Percentiles rank a stretch among this genome's conserved stretches.
Evolutionary conservation across 2,888 invertebrate genomes (phyloP).

Genomic region (Cetonia aurata): DNA sequence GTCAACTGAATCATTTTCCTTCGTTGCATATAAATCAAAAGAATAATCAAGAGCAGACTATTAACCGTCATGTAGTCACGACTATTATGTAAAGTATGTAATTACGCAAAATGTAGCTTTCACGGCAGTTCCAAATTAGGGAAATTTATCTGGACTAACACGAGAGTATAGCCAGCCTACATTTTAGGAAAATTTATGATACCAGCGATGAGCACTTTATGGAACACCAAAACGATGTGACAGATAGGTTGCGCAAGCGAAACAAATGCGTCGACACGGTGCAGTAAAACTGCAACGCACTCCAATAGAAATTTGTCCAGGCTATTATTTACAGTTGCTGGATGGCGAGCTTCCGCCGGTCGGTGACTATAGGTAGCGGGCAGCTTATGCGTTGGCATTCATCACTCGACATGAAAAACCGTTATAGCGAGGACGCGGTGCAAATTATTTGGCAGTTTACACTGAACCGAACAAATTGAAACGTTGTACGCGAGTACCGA

Average conservation of each 20-base stretch:
- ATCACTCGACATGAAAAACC: conserved; percentile 35
- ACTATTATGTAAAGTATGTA: no score
- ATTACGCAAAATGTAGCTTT: no score
- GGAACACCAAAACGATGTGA: conserved; percentile 18
- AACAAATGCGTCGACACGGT: conserved; percentile 32
- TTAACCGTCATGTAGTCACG: no score
- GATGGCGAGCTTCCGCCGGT: neutral
- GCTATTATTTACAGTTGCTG: conserved; percentile 28
- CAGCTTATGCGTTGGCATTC: conserved; percentile 33
- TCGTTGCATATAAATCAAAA: no score
- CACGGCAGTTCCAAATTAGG: neutral
- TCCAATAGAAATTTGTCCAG: conserved; percentile 27
- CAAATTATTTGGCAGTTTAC: conserved; percentile 31
- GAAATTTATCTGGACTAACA: conserved; percentile 10
- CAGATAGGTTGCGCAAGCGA: neutral
- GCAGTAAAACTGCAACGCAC: conserved; percentile 27
- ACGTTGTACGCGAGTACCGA: conserved; percentile 28
- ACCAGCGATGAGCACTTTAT: conserved; percentile 27
- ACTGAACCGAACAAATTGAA: conserved; percentile 37
- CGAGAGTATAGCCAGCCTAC: neutral
- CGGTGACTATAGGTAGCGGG: conserved; percentile 5
- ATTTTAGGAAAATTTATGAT: conserved; percentile 16
- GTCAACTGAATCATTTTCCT: no score
- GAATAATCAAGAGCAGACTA: no score
- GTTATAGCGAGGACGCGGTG: conserved; percentile 23